A percentile compares a stretch with the other conserved stretches of the same genome.
Conservation (phyloP, 2,888 invertebrate genomes). For the Caenorhabditis japonica region DNA sequence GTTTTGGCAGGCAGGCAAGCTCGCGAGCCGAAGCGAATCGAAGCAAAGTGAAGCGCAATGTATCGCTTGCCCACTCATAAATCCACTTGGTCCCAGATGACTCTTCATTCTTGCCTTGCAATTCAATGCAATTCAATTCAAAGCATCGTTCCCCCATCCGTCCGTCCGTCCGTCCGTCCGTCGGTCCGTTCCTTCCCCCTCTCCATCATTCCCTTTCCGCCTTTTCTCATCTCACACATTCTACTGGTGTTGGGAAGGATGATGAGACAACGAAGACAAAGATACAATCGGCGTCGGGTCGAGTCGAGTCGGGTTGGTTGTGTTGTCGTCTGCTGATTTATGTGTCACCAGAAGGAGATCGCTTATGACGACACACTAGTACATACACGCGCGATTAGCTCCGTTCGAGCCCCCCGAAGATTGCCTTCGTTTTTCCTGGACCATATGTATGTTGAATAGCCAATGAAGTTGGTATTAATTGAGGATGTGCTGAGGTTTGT, state of each 20-base stretch:
- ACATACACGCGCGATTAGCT: slow-evolving; percentile 28
- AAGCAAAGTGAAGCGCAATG: too few relatives aligned
- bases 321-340: slow-evolving; percentile 23
- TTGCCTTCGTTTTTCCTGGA: slow-evolving; percentile 23
- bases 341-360: slow-evolving; percentile 27
- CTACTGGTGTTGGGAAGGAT: slow-evolving; percentile 1
- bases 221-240: not conserved
- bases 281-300: slow-evolving; percentile 14
- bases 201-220: too few relatives aligned
- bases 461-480: slow-evolving; percentile 29
- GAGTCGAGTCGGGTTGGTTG: not conserved
- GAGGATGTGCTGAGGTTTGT: too few relatives aligned
- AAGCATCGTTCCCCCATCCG: too few relatives aligned
- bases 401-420: slow-evolving; percentile 5
- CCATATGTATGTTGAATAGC: slow-evolving; percentile 18
- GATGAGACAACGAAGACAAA: not conserved
- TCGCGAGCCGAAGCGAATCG: too few relatives aligned
- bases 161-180: too few relatives aligned
- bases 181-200: too few relatives aligned
- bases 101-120: too few relatives aligned
- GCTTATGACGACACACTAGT: slow-evolving; percentile 19
- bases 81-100: slow-evolving; percentile 15
- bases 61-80: not conserved
- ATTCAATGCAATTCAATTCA: too few relatives aligned
- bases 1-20: slow-evolving; percentile 18